Evolutionary conservation across 2,113 vertebrate genomes (phyloP), one percentile per base, ranked within the genome.

Genomic region (Cnemophilus loriae): DNA sequence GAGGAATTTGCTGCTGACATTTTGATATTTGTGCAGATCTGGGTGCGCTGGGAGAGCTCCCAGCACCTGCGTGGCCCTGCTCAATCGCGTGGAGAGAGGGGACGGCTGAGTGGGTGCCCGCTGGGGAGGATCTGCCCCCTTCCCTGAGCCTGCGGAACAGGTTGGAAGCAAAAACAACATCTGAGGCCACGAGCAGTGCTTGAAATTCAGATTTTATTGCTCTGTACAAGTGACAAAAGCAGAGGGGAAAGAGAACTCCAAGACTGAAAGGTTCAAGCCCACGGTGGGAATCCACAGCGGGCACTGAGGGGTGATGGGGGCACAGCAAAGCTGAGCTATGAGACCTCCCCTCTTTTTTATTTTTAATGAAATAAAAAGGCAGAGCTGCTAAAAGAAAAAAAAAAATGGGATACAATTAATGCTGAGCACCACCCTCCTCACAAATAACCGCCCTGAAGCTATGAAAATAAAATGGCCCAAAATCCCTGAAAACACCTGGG

Each of bases 61-160:
- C 75, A 70, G 82, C 79, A 14, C 41, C 49, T 24, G 53, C 32
- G 41, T 8, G 49, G 57, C 22, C 46, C 55, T 74, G 87, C 4
- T 88, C 47, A 88, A 37, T 55, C 41, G 60, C 82, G n/a, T 85
- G 85, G 67, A 94, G 84, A 97, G 93, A 96, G 55, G 82, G 82
- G 84, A 94, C 14, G 70, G 91, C 26, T 86, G 39, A 88, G 35
- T 75, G 85, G 64, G 68, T 76, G 63, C 77, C 77, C 8, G 0
- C 24, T 26, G 89, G 81, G 55, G 71, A 53, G 35, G 46, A 50
- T 18, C 65, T 49, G 33, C 27, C 23, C 75, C 55, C 44, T 79
- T 9, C 59, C 65, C 75, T 0, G 5, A 84, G 89, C 78, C 74
- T 81, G 65, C 23, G 28, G 74, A 95, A 92, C 33, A 47, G 56